Conservation (phyloP, 1,140 invertebrate genomes). For the Drosophila dunni region DNA sequence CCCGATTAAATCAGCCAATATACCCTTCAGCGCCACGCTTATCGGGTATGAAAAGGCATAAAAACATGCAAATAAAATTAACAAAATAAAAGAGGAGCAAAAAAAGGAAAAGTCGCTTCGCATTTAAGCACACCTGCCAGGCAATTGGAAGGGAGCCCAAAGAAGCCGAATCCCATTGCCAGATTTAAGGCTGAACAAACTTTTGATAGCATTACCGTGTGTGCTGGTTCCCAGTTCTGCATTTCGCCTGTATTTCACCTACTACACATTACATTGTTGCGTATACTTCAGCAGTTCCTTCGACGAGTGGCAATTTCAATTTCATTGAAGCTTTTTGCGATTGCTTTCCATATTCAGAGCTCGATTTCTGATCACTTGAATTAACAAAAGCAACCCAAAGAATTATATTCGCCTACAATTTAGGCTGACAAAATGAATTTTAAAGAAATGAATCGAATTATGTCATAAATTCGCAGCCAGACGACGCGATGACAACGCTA, state of each 20-base stretch:
- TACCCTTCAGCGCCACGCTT: no score
- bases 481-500: slow-evolving; percentile 24
- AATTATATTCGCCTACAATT: slow-evolving; percentile 32
- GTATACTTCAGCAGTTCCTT: not conserved
- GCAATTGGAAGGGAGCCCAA: not conserved
- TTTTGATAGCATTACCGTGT: slow-evolving; percentile 28
- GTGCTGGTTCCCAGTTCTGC: not conserved
- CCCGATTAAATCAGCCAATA: no score
- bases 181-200: slow-evolving; percentile 32
- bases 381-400: slow-evolving; percentile 40
- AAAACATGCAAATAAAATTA: slow-evolving; percentile 81
- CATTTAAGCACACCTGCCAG: slow-evolving; percentile 28
- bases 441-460: slow-evolving; percentile 74
- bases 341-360: slow-evolving; percentile 1
- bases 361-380: slow-evolving; percentile 54
- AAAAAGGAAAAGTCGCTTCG: slow-evolving; percentile 19
- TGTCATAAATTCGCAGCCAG: slow-evolving; percentile 60
- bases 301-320: slow-evolving; percentile 1
- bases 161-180: not conserved
- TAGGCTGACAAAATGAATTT: slow-evolving; percentile 58
- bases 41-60: slow-evolving; percentile 54
- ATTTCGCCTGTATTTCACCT: slow-evolving; percentile 4
- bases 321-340: not conserved
- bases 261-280: not conserved
- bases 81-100: slow-evolving; percentile 52